phyloP scores from a whole-genome alignment of 1,140 invertebrate species.

The Rhyzopertha dominica region DNA sequence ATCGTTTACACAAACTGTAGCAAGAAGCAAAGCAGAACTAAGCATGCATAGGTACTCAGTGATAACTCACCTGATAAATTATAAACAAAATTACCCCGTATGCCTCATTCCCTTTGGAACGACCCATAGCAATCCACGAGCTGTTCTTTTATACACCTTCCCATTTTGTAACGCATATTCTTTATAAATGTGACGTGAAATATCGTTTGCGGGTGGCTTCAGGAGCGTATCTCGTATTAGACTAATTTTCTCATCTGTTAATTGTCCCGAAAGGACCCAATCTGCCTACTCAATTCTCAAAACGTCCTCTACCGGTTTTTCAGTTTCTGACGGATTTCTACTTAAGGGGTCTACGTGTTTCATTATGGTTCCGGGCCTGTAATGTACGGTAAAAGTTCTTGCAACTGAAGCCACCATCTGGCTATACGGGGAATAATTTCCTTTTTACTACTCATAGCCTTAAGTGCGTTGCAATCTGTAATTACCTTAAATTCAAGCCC shows the following conservation, averaged over 20 bases:
- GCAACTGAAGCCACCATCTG: conserved; percentile 30
- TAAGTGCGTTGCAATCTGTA: conserved; percentile 36
- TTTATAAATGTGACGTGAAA: conserved; percentile 24
- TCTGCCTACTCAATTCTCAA: conserved; percentile 14
- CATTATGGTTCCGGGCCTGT: conserved; percentile 33
- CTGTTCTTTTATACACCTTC: conserved; percentile 29
- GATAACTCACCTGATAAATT: too few species aligned
- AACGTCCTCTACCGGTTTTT: background rate
- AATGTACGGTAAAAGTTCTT: conserved; percentile 34
- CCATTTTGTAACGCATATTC: conserved; percentile 31
- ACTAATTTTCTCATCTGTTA: conserved; percentile 16
- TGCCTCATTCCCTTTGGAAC: conserved; percentile 35
- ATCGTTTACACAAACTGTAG: too few species aligned
- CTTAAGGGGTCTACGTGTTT: conserved; percentile 37
- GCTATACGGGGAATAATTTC: conserved; percentile 27
- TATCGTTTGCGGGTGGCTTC: conserved; percentile 17
- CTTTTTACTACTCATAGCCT: conserved; percentile 16
- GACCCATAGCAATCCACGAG: conserved; percentile 31
- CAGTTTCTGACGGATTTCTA: conserved; percentile 22
- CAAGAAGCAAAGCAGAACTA: too few species aligned
- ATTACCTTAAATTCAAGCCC: conserved; percentile 40
- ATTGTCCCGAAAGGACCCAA: conserved; percentile 20
- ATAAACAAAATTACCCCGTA: too few species aligned
- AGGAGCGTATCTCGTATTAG: conserved; percentile 9
- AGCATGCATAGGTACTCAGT: too few species aligned